Evolutionary conservation across 23 tunicate genomes (phyloP).

Genomic region (Trididemnum clinides): DNA sequence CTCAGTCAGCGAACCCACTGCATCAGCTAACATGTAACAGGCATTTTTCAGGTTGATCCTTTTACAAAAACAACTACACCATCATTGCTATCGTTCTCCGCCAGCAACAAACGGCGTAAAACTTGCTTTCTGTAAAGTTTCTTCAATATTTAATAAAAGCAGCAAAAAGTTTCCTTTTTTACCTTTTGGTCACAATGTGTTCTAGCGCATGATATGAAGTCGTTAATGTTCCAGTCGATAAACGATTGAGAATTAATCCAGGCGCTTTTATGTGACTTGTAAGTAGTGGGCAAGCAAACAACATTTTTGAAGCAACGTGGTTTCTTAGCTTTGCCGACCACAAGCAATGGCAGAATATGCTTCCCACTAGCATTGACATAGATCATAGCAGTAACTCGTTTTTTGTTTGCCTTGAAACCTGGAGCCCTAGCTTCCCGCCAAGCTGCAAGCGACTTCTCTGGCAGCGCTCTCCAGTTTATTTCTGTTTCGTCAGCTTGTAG

Average conservation of each 20-base stretch:
- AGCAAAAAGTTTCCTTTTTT: too few species aligned
- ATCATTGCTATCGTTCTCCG: background rate
- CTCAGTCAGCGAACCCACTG: background rate
- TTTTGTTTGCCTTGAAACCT: too few species aligned
- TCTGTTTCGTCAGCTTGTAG: background rate
- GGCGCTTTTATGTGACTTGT: background rate
- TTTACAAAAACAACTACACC: background rate
- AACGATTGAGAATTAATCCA: background rate
- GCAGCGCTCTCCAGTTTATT: background rate
- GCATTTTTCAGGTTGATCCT: background rate
- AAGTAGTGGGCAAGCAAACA: background rate
- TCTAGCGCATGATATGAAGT: background rate
- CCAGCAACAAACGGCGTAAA: background rate
- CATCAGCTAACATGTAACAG: background rate
- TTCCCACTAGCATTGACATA: too few species aligned
- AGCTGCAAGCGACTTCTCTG: background rate
- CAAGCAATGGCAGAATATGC: background rate
- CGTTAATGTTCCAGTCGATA: background rate
- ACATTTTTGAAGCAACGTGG: too few species aligned
- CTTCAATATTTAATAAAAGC: background rate
- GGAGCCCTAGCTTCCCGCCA: too few species aligned
- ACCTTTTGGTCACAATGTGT: background rate
- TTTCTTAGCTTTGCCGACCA: too few species aligned
- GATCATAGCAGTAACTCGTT: too few species aligned
- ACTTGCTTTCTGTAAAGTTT: too few species aligned